Base-by-base conservation (phyloP, 1,140 invertebrate genomes). In the Bombus breviceps region DNA sequence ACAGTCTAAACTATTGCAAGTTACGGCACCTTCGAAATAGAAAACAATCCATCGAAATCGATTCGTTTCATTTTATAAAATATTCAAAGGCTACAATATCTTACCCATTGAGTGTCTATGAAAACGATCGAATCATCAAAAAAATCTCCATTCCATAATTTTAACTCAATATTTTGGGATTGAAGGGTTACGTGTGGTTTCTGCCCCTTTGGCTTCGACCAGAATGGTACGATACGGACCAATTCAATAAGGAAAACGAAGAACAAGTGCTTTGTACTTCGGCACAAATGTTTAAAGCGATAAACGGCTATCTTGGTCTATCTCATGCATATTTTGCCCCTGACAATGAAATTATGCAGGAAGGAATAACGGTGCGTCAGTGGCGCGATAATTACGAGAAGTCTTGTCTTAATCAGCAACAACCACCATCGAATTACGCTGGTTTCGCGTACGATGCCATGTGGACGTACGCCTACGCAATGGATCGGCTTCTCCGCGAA, bases 391-490 rank as follows among this genome's bases (percentile, higher is more conserved):
- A 93, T 28, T 97, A 96, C 89, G 90, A 95, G 41, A 86, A 92
- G 5, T 57, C 87, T 2, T 94, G 94, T 71, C 47, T 18, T 10
- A 71, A 47, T 0, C 64, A 87, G n/a, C 80, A 91, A 64, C 73
- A 86, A 59, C 59, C 75, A 81, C 93, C 95, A 37, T 96, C 96
- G 47, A 95, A 96, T 74, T 98, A 98, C 93, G 97, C 97, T 15
- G 97, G 97, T 2, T 98, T 97, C 90, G 96, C 96, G 0, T 98
- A 98, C 93, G 98, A 98, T 94, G 98, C 97, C 0, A 97, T 98
- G 69, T 98, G 98, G 98, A 96, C 97, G 2, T 98, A 97, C 93
- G 98, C 97, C 12, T 95, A 96, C 32, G 98, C 97, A 3, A 93
- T 97, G 34, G 96, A 98, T 89, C 95, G 96, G 86, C 93, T 98